A percentile compares a stretch with the other conserved stretches of the same genome.
These are phyloP conservation scores for Prionchulus punctatus DNA, from an alignment of 2,888 invertebrate genomes.

Conservation along the genomic window DNA sequence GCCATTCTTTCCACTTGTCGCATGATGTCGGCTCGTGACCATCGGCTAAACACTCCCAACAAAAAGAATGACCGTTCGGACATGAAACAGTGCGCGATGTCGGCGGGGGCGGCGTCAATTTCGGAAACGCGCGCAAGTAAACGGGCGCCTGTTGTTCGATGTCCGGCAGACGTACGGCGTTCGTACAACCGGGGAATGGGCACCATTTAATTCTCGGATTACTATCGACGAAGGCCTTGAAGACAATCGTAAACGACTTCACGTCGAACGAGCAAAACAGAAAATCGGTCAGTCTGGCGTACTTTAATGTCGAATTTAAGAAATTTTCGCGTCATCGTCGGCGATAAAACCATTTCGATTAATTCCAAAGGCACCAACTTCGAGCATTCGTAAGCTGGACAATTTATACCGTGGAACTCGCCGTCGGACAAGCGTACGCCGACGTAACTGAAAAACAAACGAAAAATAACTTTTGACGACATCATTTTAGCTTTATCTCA, in stretches of 20 bases:
- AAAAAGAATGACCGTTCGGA: constrained; percentile 53
- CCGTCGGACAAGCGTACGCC: constrained; percentile 50
- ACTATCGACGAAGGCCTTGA: constrained; percentile 51
- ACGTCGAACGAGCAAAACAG: background rate
- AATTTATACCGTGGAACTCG: constrained; percentile 49
- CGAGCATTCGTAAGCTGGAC: constrained; percentile 49
- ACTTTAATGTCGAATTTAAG: constrained; percentile 54
- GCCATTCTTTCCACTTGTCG: constrained; percentile 48
- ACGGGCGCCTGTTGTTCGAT: constrained; percentile 7
- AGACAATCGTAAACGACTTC: background rate
- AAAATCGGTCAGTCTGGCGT: constrained; percentile 8
- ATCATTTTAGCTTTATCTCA: too few species aligned
- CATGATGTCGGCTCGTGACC: constrained; percentile 50
- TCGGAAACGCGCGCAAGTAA: constrained; percentile 13
- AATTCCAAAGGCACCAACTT: constrained; percentile 49
- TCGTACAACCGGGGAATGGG: constrained; percentile 49
- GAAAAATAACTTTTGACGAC: too few species aligned
- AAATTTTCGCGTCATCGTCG: constrained; percentile 49
- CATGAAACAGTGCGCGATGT: constrained; percentile 51
- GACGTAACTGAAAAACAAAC: constrained; percentile 39
- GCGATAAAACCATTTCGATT: constrained; percentile 49
- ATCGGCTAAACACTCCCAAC: constrained; percentile 41
- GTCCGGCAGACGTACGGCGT: constrained; percentile 49
- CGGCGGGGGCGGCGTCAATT: constrained; percentile 26
- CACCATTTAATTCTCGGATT: constrained; percentile 55